phyloP scores from a whole-genome alignment of 2,113 vertebrate species.

The Zonotrichia leucophrys region DNA sequence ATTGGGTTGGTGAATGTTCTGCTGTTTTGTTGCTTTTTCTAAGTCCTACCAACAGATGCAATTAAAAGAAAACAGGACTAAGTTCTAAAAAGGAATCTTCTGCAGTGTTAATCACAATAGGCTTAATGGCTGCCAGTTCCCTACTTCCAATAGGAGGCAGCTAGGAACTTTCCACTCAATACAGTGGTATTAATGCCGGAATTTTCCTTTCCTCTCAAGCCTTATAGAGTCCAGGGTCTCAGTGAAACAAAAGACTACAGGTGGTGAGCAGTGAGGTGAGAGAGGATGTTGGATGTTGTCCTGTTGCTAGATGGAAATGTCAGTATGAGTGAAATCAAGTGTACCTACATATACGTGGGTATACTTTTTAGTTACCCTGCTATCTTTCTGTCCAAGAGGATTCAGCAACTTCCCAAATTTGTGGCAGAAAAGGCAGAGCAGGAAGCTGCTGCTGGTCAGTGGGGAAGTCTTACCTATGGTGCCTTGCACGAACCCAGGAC shows the following conservation, averaged over 20 bases:
- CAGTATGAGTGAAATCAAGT: no score
- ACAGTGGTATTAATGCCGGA: background rate
- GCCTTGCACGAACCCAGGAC: background rate
- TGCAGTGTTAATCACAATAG: background rate
- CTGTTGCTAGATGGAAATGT: background rate
- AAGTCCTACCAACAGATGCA: background rate
- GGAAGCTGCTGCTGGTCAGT: background rate
- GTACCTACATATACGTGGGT: background rate
- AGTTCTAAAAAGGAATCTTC: slow-evolving; percentile 33
- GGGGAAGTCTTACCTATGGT: background rate
- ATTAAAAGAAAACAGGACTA: slow-evolving; percentile 60
- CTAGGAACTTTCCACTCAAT: background rate
- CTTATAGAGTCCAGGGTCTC: background rate
- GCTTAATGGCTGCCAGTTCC: background rate
- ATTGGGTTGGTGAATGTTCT: background rate
- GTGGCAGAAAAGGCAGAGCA: background rate
- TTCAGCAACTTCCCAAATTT: rapidly evolving
- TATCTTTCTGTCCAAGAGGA: background rate
- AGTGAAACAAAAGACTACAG: background rate
- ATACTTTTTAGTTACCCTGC: background rate
- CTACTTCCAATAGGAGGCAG: background rate
- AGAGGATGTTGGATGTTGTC: background rate
- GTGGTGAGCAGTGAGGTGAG: background rate
- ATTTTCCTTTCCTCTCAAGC: background rate
- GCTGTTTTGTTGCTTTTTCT: background rate